Evolutionary conservation across 2,797 vertebrate species (phyloP).

Genomic region (Columba guinea): DNA sequence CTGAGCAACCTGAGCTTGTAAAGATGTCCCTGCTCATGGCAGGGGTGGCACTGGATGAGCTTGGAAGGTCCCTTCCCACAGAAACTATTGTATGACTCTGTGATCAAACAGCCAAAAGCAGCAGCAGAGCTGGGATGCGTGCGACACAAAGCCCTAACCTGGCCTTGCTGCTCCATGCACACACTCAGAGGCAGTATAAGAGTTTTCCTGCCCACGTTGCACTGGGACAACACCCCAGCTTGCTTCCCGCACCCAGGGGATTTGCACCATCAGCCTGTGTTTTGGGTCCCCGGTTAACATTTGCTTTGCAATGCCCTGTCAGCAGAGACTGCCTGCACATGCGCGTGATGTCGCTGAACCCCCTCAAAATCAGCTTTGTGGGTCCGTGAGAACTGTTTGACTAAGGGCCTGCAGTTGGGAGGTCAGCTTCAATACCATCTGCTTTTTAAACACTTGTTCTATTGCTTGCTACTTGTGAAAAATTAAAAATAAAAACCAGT

Average conservation of each 20-base stretch:
- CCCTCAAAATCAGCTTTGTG: background rate
- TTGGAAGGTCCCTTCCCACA: too few relatives aligned
- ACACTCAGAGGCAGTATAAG: background rate
- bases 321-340: background rate
- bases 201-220: rapidly evolving
- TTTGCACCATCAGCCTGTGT: background rate
- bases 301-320: background rate
- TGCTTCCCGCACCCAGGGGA: background rate
- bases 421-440: background rate
- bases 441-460: background rate
- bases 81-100: too few relatives aligned
- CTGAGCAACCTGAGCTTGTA: too few relatives aligned
- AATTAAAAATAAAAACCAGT: too few relatives aligned
- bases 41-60: too few relatives aligned
- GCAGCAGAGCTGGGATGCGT: background rate
- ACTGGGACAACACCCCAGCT: background rate
- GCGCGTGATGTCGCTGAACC: rapidly evolving
- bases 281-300: background rate
- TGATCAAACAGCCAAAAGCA: background rate
- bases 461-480: too few relatives aligned
- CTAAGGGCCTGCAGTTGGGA: rapidly evolving
- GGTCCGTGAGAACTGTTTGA: background rate
- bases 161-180: background rate
- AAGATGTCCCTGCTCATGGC: too few relatives aligned
- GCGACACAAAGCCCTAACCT: background rate